Percentiles rank a stretch among this genome's conserved stretches.
These are phyloP conservation scores for Lampris incognitus DNA, from an alignment of 2,113 vertebrate species.

Conservation along the genomic window DNA sequence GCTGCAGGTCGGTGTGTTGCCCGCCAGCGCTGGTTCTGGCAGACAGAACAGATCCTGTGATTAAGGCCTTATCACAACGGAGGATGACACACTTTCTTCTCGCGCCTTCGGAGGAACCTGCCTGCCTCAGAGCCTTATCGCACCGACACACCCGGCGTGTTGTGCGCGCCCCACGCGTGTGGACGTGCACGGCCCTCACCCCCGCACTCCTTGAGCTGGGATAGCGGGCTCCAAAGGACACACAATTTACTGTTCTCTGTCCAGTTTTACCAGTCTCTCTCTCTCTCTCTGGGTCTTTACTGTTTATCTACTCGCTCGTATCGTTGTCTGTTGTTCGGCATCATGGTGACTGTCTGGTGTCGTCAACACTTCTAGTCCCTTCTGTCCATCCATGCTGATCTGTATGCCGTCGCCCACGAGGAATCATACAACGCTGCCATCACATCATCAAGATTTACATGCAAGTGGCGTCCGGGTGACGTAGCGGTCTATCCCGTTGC, in stretches of 20 bases:
- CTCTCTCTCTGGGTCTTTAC: too few relatives aligned
- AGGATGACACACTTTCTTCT: constrained; percentile 7
- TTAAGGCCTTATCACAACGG: constrained; percentile 42
- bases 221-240: constrained; percentile 10
- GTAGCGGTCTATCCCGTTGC: too few relatives aligned
- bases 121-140: constrained; percentile 46
- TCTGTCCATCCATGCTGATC: too few relatives aligned
- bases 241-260: neutral
- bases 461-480: too few relatives aligned
- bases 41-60: constrained; percentile 49
- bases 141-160: constrained; percentile 7
- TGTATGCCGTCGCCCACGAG: too few relatives aligned
- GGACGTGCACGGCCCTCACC: neutral
- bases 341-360: too few relatives aligned
- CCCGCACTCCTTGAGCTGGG: neutral
- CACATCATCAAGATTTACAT: too few relatives aligned
- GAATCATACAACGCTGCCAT: too few relatives aligned
- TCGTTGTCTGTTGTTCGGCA: too few relatives aligned
- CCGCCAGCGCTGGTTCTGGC: constrained; percentile 34
- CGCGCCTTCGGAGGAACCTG: constrained; percentile 39
- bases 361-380: too few relatives aligned
- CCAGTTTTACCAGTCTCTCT: too few relatives aligned
- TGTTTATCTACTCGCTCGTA: too few relatives aligned
- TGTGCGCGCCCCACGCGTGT: neutral
- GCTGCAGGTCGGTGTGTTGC: constrained; percentile 45